phyloP scores from a whole-genome alignment of 1,140 invertebrate genomes.

The Dreissena rostriformis region DNA sequence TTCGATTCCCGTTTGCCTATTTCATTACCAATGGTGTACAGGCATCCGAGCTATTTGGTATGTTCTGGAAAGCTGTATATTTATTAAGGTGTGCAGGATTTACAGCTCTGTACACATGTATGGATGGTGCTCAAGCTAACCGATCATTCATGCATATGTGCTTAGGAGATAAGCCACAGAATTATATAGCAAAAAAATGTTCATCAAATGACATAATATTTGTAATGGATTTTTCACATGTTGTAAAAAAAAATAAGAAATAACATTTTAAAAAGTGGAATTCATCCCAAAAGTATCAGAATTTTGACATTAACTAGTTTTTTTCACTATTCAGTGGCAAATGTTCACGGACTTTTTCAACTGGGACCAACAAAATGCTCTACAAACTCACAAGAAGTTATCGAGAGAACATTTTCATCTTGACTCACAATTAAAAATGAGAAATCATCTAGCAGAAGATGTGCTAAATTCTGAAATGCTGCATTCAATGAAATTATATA shows the following conservation, averaged over 20 bases:
- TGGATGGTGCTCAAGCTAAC: constrained; percentile 56
- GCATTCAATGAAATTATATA: constrained; percentile 13
- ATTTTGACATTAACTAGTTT: constrained; percentile 20
- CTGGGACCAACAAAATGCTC: constrained; percentile 1
- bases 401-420: constrained; percentile 32
- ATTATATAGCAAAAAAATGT: constrained; percentile 3
- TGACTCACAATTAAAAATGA: constrained; percentile 19
- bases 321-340: constrained; percentile 5
- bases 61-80: constrained; percentile 59
- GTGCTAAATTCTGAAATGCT: constrained; percentile 30
- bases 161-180: constrained; percentile 1
- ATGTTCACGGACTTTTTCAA: constrained; percentile 5
- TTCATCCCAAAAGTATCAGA: neutral
- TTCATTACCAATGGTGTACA: constrained; percentile 51
- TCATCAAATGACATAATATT: constrained; percentile 41
- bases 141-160: constrained; percentile 15
- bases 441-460: constrained; percentile 36
- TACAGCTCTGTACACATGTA: constrained; percentile 43
- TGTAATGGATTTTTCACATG: constrained; percentile 28
- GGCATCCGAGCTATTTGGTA: constrained; percentile 40
- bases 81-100: constrained; percentile 38
- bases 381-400: constrained; percentile 15
- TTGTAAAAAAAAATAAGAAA: constrained; percentile 20
- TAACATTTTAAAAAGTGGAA: constrained; percentile 29
- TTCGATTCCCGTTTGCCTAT: constrained; percentile 59